Evolutionary conservation across 2,888 invertebrate species (phyloP), one percentile per base, ranked within the genome.

Genomic region (Drosophila merina): DNA sequence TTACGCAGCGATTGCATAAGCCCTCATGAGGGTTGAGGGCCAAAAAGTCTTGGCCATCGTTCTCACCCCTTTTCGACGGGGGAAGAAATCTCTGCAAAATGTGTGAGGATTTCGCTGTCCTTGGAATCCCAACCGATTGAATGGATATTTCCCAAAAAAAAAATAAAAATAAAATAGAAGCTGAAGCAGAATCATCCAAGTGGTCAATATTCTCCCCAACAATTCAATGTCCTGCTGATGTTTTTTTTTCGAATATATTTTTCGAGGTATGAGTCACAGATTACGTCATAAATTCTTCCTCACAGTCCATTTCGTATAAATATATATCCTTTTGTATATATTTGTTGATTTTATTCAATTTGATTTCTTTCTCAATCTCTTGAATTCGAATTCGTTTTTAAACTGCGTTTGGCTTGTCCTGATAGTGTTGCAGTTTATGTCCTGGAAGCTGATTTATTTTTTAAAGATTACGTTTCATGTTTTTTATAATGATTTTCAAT

Each of bases 1-100:
- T 90, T 90, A 88, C 86, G 68, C 85, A 82, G 80, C 80, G 84
- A 89, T 83, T 88, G 88, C 72, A 76, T 76, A 85, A 76, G 77
- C 81, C 48, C 70, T 76, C 76, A 78, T 57, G 57, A 75, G 60
- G 62, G 63, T 42, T 56, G 33, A 8, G 10, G 40, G 36, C 36
- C 36, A 36, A 36, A 20, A 8, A 8, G 20, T 20, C 40, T 3
- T 42, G 7, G 1, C 12, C n/a, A 8, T 31, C 10, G 5, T 10
- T 10, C 31, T 1, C 50, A 30, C 28, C 33, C 33, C 6, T 36
- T 4, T 10, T 8, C 14, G 1, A 8, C 3, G 8, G 7, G 12
- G 28, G 28, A 20, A 31, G 25, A 63, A 63, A 64, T 66, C 66
- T 31, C 47, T 20, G 55, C 10, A 55, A 66, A 66, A 33, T 44